Conservation (phyloP, 2,113 vertebrate species). For the Pogonocichla stellata region DNA sequence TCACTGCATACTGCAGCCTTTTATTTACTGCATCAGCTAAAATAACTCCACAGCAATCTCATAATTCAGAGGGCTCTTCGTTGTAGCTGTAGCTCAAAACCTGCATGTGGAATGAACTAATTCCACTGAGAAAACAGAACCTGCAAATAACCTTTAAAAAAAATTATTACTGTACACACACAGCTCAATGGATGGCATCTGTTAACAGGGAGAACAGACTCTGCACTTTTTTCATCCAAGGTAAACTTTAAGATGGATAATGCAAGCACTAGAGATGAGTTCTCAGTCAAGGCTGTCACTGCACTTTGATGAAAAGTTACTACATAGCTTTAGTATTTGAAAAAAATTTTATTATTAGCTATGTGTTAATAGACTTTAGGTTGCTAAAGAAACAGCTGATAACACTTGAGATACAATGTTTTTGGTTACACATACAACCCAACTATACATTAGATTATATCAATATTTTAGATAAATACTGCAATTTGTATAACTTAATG, state of each 20-base stretch:
- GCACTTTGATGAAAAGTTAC: background rate
- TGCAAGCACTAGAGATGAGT: background rate
- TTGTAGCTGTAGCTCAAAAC: background rate
- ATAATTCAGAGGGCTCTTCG: background rate
- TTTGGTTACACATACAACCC: background rate
- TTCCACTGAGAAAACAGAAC: background rate
- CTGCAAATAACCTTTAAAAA: background rate
- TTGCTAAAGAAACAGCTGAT: background rate
- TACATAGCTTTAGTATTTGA: background rate
- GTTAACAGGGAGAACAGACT: background rate
- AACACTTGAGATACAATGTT: background rate
- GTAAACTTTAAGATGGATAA: background rate
- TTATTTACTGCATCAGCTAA: conserved; percentile 5
- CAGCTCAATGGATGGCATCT: background rate
- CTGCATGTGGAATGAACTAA: background rate
- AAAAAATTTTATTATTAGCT: background rate
- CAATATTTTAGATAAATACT: background rate
- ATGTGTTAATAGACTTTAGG: background rate
- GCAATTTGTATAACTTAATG: background rate
- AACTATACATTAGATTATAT: background rate
- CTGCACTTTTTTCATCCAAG: background rate
- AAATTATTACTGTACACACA: background rate
- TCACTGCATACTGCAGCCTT: background rate
- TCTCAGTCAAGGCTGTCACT: background rate
- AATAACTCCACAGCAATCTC: conserved; percentile 5